phyloP scores from a whole-genome alignment of 2,888 invertebrate genomes.

The Synanthedon tipuliformis region DNA sequence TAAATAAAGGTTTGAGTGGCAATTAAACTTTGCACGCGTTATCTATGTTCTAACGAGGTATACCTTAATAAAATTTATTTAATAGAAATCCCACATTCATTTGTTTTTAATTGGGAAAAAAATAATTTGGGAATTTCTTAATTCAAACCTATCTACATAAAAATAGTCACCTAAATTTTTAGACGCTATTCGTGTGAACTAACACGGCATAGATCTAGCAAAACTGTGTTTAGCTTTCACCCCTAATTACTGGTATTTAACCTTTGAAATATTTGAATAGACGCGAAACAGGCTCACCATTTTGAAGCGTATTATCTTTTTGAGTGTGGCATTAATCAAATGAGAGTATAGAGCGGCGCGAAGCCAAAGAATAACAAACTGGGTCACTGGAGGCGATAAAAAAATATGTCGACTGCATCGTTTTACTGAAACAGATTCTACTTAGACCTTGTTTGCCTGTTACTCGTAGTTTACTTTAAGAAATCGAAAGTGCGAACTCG shows the following conservation, averaged over 20 bases:
- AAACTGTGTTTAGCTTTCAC: slow-evolving; percentile 39
- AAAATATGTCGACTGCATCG: slow-evolving; percentile 12
- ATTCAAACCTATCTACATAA: too few relatives aligned
- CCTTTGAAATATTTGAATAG: slow-evolving; percentile 25
- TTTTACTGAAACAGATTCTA: slow-evolving; percentile 6
- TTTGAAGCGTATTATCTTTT: slow-evolving; percentile 20
- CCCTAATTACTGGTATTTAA: slow-evolving; percentile 44
- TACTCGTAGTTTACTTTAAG: slow-evolving; percentile 14
- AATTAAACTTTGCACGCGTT: too few relatives aligned
- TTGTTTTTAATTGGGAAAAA: too few relatives aligned
- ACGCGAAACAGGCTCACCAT: slow-evolving; percentile 31
- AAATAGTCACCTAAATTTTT: slow-evolving; percentile 1
- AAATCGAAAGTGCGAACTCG: slow-evolving; percentile 41
- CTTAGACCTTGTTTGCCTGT: too few relatives aligned
- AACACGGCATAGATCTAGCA: slow-evolving; percentile 20
- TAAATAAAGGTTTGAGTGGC: too few relatives aligned
- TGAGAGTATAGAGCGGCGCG: slow-evolving; percentile 3
- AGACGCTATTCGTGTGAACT: slow-evolving; percentile 28
- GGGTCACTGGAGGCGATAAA: slow-evolving; percentile 8
- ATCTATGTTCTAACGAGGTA: background rate
- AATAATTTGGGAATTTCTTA: too few relatives aligned
- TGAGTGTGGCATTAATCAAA: slow-evolving; percentile 30
- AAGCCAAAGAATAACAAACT: slow-evolving; percentile 1
- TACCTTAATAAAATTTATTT: slow-evolving; percentile 9
- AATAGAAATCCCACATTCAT: too few relatives aligned